A percentile compares a stretch with the other conserved stretches of the same genome.
Conservation (phyloP, 2,797 vertebrate species). For the Gymnodraco acuticeps region DNA sequence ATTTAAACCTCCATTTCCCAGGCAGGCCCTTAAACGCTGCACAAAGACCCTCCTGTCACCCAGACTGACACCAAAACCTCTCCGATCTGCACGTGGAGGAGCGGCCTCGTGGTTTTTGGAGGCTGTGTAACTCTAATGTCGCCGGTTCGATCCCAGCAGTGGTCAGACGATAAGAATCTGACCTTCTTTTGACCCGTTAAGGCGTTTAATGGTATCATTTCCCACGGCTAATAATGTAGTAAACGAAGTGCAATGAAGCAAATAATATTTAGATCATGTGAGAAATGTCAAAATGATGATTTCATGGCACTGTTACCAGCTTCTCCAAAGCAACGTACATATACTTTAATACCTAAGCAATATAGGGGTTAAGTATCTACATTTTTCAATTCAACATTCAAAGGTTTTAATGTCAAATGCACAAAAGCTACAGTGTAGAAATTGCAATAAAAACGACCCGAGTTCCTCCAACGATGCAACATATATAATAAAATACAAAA, state of each 20-base stretch:
- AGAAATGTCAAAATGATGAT: slow-evolving; percentile 28
- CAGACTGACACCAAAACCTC: slow-evolving; percentile 58
- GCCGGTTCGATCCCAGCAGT: slow-evolving; percentile 42
- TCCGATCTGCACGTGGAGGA: slow-evolving; percentile 18
- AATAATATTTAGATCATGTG: slow-evolving; percentile 7
- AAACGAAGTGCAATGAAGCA: slow-evolving; percentile 43
- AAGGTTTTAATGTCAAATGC: too few relatives aligned
- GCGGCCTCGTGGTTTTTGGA: slow-evolving; percentile 38
- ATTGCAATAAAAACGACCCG: too few relatives aligned
- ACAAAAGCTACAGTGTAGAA: too few relatives aligned
- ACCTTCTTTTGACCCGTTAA: slow-evolving; percentile 45
- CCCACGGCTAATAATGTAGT: slow-evolving; percentile 47
- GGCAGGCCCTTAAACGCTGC: slow-evolving; percentile 35
- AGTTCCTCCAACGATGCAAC: too few relatives aligned
- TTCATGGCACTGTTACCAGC: background rate
- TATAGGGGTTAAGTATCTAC: too few relatives aligned
- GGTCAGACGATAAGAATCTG: slow-evolving; percentile 46
- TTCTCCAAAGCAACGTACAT: background rate
- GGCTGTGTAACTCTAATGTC: slow-evolving; percentile 32
- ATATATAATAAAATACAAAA: too few relatives aligned
- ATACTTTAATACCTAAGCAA: too few relatives aligned
- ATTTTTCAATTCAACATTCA: too few relatives aligned
- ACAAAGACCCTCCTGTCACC: slow-evolving; percentile 72
- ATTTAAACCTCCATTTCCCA: slow-evolving; percentile 70
- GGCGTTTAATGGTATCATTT: slow-evolving; percentile 39